phyloP scores from a whole-genome alignment of 1,140 invertebrate genomes.

The Heliconius melpomene region DNA sequence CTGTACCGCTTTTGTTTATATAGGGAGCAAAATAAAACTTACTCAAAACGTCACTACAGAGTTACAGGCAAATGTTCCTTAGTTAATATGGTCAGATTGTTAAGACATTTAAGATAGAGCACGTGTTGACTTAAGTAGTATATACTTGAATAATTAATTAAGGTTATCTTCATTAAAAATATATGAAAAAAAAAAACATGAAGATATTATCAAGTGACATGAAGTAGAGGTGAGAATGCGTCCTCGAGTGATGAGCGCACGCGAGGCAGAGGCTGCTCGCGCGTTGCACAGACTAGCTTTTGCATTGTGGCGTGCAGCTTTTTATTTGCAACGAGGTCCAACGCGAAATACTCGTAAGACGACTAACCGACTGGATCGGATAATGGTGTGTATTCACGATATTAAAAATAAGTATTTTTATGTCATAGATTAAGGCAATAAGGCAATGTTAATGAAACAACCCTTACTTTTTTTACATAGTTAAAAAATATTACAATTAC shows the following conservation, averaged over 20 bases:
- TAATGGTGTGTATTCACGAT: constrained; percentile 34
- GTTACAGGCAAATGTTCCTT: no score
- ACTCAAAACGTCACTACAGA: not conserved
- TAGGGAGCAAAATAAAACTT: constrained; percentile 9
- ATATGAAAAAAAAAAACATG: not conserved
- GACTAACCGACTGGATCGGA: constrained; percentile 24
- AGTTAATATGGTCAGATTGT: not conserved
- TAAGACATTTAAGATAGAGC: not conserved
- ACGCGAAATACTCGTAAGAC: not conserved
- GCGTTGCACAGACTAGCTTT: constrained; percentile 73
- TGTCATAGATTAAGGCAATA: not conserved
- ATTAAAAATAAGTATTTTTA: not conserved
- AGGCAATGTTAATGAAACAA: not conserved
- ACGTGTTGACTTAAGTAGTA: not conserved
- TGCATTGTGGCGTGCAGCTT: constrained; percentile 71
- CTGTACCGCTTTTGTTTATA: constrained; percentile 24
- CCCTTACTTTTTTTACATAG: not conserved
- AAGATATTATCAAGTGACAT: not conserved
- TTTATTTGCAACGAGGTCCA: constrained; percentile 66
- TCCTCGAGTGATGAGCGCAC: constrained; percentile 41
- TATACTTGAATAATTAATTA: not conserved
- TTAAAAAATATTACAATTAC: not conserved
- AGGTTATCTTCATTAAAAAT: not conserved
- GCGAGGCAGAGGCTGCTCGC: constrained; percentile 64
- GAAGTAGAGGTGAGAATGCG: constrained; percentile 50